phyloP scores from a whole-genome alignment of 2,113 vertebrate species.

The Protobothrops flavoviridis region DNA sequence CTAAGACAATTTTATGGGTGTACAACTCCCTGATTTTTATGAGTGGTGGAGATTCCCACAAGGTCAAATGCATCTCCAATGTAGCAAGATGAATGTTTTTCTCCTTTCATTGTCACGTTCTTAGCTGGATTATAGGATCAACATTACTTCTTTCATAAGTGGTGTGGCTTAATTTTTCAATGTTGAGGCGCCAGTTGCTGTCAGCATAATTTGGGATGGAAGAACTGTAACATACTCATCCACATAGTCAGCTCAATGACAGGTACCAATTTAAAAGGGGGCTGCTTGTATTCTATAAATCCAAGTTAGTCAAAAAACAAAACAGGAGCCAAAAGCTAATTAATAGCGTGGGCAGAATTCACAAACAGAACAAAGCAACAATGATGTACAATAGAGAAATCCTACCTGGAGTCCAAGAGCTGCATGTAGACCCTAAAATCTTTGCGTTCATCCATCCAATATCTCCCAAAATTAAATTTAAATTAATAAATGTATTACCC shows the following conservation, averaged over 20 bases:
- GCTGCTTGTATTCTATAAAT: neutral
- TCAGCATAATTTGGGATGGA: slow-evolving; percentile 32
- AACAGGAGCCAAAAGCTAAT: neutral
- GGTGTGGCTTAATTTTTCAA: slow-evolving; percentile 6
- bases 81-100: slow-evolving; percentile 8
- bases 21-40: neutral
- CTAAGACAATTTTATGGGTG: neutral
- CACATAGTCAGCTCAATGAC: neutral
- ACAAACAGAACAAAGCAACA: neutral
- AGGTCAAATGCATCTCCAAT: neutral
- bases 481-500: neutral
- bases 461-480: neutral
- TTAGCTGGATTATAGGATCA: slow-evolving; percentile 22
- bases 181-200: slow-evolving; percentile 33
- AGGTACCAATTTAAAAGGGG: neutral
- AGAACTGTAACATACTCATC: neutral
- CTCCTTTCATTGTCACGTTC: slow-evolving; percentile 15
- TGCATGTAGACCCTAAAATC: neutral
- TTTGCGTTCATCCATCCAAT: neutral
- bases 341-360: neutral
- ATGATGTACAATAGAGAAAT: neutral
- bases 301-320: neutral
- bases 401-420: neutral
- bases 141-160: slow-evolving; percentile 13
- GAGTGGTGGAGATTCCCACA: neutral